Conservation (phyloP, 2,888 invertebrate genomes). For the Mongoloraphidia duomilia region DNA sequence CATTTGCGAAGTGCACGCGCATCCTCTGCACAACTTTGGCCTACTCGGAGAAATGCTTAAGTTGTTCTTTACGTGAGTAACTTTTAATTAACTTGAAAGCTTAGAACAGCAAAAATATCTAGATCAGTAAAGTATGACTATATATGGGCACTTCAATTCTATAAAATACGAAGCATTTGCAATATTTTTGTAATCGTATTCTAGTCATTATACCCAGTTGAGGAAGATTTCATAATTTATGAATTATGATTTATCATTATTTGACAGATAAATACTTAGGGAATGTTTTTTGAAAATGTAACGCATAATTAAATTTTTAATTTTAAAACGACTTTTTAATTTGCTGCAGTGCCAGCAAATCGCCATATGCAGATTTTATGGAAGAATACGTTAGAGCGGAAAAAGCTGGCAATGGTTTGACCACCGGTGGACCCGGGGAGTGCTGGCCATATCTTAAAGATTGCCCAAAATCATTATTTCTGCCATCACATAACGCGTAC, state of each 20-base stretch:
- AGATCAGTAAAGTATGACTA: too few species aligned
- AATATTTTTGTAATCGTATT: too few species aligned
- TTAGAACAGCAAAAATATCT: slow-evolving; percentile 3
- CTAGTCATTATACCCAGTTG: too few species aligned
- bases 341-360: slow-evolving; percentile 55
- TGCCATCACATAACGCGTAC: slow-evolving; percentile 38
- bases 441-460: slow-evolving; percentile 75
- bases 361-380: slow-evolving; percentile 59
- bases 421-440: slow-evolving; percentile 46
- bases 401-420: slow-evolving; percentile 49
- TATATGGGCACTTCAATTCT: too few species aligned
- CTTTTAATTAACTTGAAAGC: slow-evolving; percentile 3
- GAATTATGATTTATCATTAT: too few species aligned
- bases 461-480: slow-evolving; percentile 69
- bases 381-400: slow-evolving; percentile 71
- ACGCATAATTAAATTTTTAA: not conserved
- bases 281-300: too few species aligned
- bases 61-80: slow-evolving; percentile 65
- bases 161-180: too few species aligned
- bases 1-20: slow-evolving; percentile 75
- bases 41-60: slow-evolving; percentile 70
- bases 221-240: too few species aligned
- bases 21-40: slow-evolving; percentile 61
- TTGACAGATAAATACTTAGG: too few species aligned
- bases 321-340: slow-evolving; percentile 7